These are phyloP conservation scores for Ceratotherium simum DNA, from an alignment of 2,113 vertebrate species.

Conservation along the genomic window DNA sequence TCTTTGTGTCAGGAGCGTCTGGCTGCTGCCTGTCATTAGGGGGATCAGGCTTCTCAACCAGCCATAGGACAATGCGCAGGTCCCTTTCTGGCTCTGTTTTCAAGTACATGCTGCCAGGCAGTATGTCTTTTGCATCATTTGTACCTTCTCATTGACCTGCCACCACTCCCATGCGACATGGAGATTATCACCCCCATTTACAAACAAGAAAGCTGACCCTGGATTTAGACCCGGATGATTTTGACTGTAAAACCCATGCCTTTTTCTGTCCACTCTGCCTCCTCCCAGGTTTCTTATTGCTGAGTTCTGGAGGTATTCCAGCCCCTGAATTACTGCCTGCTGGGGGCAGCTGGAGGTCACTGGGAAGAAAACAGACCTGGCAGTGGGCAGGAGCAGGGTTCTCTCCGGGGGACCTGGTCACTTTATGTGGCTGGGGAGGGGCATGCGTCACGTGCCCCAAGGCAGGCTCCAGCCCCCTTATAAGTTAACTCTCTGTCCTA, in stretches of 20 bases:
- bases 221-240: not conserved
- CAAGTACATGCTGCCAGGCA: not conserved
- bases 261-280: not conserved
- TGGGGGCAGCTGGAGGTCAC: not conserved
- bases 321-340: not conserved
- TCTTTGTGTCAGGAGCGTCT: not conserved
- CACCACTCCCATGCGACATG: not conserved
- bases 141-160: not conserved
- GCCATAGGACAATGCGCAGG: not conserved
- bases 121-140: accelerated
- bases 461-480: not conserved
- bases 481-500: not conserved
- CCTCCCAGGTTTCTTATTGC: not conserved
- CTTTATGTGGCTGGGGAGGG: not conserved
- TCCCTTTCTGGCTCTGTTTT: not conserved
- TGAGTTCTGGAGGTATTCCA: not conserved
- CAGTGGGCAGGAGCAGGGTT: not conserved
- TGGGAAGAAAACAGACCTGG: not conserved
- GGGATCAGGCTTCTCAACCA: not conserved
- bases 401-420: not conserved
- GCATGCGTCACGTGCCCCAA: accelerated
- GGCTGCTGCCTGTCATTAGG: not conserved
- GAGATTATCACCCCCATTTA: not conserved
- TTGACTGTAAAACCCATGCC: not conserved
- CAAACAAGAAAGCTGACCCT: not conserved